Conservation (phyloP, 1,140 invertebrate species). For the Frieseomelitta varia region DNA sequence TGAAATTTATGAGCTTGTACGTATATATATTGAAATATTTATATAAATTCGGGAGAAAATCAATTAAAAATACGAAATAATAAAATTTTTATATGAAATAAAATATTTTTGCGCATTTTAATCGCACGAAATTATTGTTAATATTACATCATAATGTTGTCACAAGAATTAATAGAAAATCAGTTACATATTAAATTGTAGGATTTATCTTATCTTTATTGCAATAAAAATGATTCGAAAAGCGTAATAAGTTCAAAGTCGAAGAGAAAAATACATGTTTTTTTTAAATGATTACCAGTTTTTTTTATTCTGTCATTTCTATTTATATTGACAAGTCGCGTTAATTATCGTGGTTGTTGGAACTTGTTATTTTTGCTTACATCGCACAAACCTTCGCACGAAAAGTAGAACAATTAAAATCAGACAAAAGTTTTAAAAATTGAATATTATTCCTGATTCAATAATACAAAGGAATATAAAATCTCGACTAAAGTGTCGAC, state of each 20-base stretch:
- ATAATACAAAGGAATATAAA: conserved; percentile 22
- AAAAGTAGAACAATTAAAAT: not conserved
- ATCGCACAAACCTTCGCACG: not conserved
- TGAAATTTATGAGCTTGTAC: not conserved
- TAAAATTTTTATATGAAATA: not conserved
- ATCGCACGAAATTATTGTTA: not conserved
- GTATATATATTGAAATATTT: not conserved
- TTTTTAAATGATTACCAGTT: not conserved
- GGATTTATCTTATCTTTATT: conserved; percentile 32
- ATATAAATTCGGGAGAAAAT: not conserved
- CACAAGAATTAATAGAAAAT: not conserved
- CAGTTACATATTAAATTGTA: not conserved
- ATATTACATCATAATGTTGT: not conserved
- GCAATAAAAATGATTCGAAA: not conserved
- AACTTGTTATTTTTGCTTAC: not conserved
- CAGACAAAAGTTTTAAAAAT: not conserved
- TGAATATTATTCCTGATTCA: conserved; percentile 15
- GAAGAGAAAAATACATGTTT: not conserved
- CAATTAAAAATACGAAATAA: not conserved
- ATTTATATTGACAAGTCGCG: not conserved
- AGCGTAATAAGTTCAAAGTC: not conserved
- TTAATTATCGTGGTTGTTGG: not conserved
- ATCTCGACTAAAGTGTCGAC: not conserved
- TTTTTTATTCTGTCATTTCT: conserved; percentile 4
- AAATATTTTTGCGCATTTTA: not conserved